Evolutionary conservation across 2,797 vertebrate species (phyloP), one percentile per base, ranked within the genome.

Genomic region (Numenius phaeopus): DNA sequence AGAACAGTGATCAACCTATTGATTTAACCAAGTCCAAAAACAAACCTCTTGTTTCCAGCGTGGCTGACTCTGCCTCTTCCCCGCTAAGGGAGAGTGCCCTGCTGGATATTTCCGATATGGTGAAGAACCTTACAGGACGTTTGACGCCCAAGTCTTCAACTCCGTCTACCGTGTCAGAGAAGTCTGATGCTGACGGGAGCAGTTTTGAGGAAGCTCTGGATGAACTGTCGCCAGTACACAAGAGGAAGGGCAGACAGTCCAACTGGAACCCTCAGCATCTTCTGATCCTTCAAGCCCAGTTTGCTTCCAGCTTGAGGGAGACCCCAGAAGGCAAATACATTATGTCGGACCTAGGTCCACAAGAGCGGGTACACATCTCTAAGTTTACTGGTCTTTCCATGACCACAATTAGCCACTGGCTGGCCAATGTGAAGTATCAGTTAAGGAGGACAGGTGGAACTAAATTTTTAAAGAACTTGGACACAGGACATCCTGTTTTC

Each of bases 331-430:
- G 99, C 82, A 99, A 99, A 98, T 99, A 99, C 90, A 98, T 99
- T 83, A 98, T 99, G 97, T 99, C 98, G 71, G 99, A 99, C 98
- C 98, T 99, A 79, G 99, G 99, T 91, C 99, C 99, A 19, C 99
- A 99, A 98, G 99, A 99, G 98, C 98, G 99, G 90, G 99, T 99
- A 96, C 99, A 99, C 98, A 99, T 99, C 98, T 99, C 99, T 98
- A 99, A 99, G 99, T 99, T 99, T 98, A 99, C 99, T 50, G 99
- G 99, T 97, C 99, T 99, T 89, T 99, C 99, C 94, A 99, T 99
- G 99, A 99, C 99, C 98, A 99, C 99, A 97, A 99, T 99, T 98
- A 99, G 99, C 98, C 99, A 99, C 99, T 99, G 99, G 99, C 98
- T 99, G 98, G 99, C 99, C 98, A 99, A 99, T 96, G 99, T 99